These are phyloP conservation scores for Drosophila phalerata DNA, from an alignment of 2,888 invertebrate genomes.

Conservation along the genomic window DNA sequence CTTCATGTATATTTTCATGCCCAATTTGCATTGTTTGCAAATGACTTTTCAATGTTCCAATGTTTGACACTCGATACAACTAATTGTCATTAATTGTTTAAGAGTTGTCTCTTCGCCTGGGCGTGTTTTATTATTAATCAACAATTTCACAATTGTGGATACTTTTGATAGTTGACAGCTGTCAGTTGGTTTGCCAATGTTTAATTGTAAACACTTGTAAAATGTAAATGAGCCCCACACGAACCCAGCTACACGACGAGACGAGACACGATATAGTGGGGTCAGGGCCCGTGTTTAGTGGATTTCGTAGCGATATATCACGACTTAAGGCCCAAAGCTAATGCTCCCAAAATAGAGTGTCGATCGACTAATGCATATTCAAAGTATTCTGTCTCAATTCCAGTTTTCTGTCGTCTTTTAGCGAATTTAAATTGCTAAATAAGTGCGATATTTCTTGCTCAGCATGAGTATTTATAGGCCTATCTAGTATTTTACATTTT, in stretches of 20 bases:
- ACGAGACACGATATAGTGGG: conserved; percentile 12
- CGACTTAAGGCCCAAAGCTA: conserved; percentile 42
- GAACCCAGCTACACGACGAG: not conserved
- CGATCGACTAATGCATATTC: conserved; percentile 64
- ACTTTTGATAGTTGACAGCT: conserved; percentile 32
- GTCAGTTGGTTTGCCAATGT: conserved; percentile 41
- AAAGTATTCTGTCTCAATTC: conserved; percentile 34
- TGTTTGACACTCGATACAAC: conserved; percentile 49
- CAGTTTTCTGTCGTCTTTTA: conserved; percentile 14
- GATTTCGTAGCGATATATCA: conserved; percentile 59
- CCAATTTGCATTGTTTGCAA: conserved; percentile 35
- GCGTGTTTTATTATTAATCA: conserved; percentile 44
- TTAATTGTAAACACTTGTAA: conserved; percentile 81
- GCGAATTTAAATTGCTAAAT: conserved; percentile 34
- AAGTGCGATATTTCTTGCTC: conserved; percentile 13
- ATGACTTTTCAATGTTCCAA: conserved; percentile 67
- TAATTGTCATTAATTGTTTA: conserved; percentile 77
- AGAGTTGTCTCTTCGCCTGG: conserved; percentile 14
- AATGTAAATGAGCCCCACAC: conserved; percentile 67
- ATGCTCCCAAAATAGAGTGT: conserved; percentile 16
- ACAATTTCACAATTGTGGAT: conserved; percentile 34
- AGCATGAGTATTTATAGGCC: conserved; percentile 38
- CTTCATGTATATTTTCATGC: conserved; percentile 4
- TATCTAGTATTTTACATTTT: conserved; percentile 10
- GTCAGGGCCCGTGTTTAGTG: conserved; percentile 52